These are phyloP conservation scores for Eubasilissa splendida DNA, from an alignment of 2,888 invertebrate genomes.

Conservation along the genomic window DNA sequence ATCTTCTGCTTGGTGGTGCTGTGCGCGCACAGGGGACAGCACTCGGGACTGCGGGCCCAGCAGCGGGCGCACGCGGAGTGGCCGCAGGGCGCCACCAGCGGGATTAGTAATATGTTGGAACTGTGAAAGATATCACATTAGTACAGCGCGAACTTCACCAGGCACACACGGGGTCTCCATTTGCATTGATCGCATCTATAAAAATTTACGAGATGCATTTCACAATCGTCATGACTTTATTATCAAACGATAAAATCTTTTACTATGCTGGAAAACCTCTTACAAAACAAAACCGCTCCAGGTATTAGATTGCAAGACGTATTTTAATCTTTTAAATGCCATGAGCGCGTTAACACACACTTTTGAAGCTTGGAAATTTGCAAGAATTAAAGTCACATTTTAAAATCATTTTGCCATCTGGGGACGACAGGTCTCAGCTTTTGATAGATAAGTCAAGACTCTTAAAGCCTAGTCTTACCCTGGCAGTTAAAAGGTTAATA, in stretches of 20 bases:
- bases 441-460: too few relatives aligned
- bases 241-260: neutral
- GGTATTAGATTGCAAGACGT: too few relatives aligned
- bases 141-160: neutral
- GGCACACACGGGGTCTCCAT: neutral
- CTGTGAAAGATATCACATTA: conserved; percentile 18
- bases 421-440: too few relatives aligned
- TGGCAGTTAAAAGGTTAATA: too few relatives aligned
- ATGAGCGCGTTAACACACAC: too few relatives aligned
- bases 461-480: too few relatives aligned
- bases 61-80: conserved; percentile 45
- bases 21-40: conserved; percentile 30
- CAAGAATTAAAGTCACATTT: too few relatives aligned
- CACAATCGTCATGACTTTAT: neutral
- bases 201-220: neutral
- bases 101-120: conserved; percentile 14
- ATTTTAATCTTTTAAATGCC: too few relatives aligned
- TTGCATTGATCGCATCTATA: neutral
- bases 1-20: neutral
- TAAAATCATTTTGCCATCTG: too few relatives aligned
- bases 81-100: conserved; percentile 33
- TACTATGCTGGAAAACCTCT: neutral
- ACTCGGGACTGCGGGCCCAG: conserved; percentile 7
- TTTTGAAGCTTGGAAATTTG: too few relatives aligned
- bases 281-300: neutral